Percentiles rank a stretch among this genome's conserved stretches.
These are phyloP conservation scores for Drosophila neutralis DNA, from an alignment of 2,888 invertebrate species.

Conservation along the genomic window DNA sequence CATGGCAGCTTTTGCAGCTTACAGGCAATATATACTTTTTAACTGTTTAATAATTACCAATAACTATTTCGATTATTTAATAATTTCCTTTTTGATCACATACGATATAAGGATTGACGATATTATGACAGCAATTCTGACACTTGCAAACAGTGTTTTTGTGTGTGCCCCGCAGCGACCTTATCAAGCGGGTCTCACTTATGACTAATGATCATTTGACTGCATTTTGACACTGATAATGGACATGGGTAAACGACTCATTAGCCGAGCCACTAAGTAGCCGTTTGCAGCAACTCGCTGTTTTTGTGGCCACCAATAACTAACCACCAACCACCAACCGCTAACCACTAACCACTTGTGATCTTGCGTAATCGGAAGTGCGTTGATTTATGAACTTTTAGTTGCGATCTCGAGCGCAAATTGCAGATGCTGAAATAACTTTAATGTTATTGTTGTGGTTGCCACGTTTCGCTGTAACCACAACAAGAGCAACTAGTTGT, in stretches of 20 bases:
- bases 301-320: background rate
- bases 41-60: constrained; percentile 7
- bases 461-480: constrained; percentile 19
- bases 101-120: background rate
- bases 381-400: constrained; percentile 69
- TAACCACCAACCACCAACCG: constrained; percentile 16
- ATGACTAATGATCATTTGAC: constrained; percentile 68
- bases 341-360: constrained; percentile 18
- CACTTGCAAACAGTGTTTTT: constrained; percentile 16
- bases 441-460: constrained; percentile 15
- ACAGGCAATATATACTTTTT: background rate
- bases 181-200: background rate
- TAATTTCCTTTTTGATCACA: background rate
- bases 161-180: background rate
- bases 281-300: constrained; percentile 18
- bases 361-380: constrained; percentile 72
- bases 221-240: constrained; percentile 76
- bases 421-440: constrained; percentile 17
- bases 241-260: constrained; percentile 74
- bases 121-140: constrained; percentile 36
- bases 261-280: constrained; percentile 62
- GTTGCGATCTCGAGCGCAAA: constrained; percentile 48
- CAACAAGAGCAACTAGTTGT: constrained; percentile 27
- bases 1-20: background rate
- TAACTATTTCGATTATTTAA: background rate